These are phyloP conservation scores for Leptopilina drosophilae DNA, from an alignment of 2,888 invertebrate genomes.

Conservation along the genomic window DNA sequence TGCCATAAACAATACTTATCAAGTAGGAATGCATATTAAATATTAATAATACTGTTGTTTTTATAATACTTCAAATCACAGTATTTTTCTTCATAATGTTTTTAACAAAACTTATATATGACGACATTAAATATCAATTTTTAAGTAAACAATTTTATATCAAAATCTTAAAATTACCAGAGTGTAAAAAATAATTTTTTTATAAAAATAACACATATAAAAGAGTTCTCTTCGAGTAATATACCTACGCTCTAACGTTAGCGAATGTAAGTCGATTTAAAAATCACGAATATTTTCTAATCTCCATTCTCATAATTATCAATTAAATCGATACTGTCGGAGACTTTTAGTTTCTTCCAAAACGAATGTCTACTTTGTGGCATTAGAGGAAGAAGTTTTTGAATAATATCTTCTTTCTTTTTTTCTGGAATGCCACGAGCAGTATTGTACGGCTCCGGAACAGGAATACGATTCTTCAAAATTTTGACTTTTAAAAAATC, in stretches of 20 bases:
- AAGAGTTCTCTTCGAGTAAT: neutral
- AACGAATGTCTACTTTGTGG: neutral
- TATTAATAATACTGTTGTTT: neutral
- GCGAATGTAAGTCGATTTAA: neutral
- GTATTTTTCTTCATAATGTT: neutral
- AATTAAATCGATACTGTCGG: neutral
- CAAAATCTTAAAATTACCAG: neutral
- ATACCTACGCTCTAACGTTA: neutral
- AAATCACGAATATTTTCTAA: neutral
- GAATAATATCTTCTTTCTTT: neutral
- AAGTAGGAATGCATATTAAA: neutral
- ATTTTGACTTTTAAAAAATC: constrained; percentile 3
- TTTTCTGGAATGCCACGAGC: neutral
- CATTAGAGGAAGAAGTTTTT: neutral
- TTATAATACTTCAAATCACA: neutral
- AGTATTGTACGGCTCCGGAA: neutral
- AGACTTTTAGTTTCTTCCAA: neutral
- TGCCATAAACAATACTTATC: neutral
- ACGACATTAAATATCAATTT: neutral
- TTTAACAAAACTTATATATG: neutral
- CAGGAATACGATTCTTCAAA: neutral
- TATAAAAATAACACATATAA: neutral
- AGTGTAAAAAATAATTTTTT: neutral
- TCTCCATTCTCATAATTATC: neutral
- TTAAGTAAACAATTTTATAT: neutral